Conservation (phyloP, 2,797 vertebrate species). For the Bucorvus abyssinicus region DNA sequence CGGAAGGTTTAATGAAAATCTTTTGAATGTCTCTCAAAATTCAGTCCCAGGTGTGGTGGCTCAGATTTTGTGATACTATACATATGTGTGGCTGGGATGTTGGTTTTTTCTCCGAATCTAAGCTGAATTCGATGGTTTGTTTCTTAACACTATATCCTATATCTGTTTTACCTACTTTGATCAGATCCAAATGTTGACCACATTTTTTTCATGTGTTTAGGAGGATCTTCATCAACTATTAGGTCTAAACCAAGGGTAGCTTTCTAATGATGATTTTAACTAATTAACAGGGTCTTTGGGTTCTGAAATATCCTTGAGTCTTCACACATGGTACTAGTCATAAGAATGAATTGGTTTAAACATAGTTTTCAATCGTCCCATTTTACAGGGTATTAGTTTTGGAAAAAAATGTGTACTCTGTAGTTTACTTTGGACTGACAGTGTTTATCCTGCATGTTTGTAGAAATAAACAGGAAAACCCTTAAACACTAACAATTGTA, state of each 20-base stretch:
- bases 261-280: slow-evolving; percentile 69
- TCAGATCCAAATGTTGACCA: slow-evolving; percentile 10
- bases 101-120: neutral
- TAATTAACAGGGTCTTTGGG: slow-evolving; percentile 65
- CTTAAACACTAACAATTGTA: slow-evolving; percentile 81
- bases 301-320: slow-evolving; percentile 72
- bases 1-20: slow-evolving; percentile 67
- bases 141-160: neutral
- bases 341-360: slow-evolving; percentile 48
- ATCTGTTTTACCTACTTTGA: slow-evolving; percentile 19
- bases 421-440: slow-evolving; percentile 82
- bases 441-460: slow-evolving; percentile 81
- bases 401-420: slow-evolving; percentile 65
- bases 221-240: neutral
- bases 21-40: slow-evolving; percentile 63
- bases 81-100: neutral
- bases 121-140: slow-evolving; percentile 21
- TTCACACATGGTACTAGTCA: slow-evolving; percentile 60
- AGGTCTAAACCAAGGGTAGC: neutral
- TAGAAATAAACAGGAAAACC: slow-evolving; percentile 88
- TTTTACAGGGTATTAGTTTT: slow-evolving; percentile 67
- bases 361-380: slow-evolving; percentile 57
- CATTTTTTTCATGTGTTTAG: slow-evolving; percentile 26
- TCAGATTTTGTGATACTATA: slow-evolving; percentile 39
- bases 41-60: slow-evolving; percentile 9